phyloP scores from a whole-genome alignment of 2,113 vertebrate genomes.

The Poeciliopsis turrubarensis region DNA sequence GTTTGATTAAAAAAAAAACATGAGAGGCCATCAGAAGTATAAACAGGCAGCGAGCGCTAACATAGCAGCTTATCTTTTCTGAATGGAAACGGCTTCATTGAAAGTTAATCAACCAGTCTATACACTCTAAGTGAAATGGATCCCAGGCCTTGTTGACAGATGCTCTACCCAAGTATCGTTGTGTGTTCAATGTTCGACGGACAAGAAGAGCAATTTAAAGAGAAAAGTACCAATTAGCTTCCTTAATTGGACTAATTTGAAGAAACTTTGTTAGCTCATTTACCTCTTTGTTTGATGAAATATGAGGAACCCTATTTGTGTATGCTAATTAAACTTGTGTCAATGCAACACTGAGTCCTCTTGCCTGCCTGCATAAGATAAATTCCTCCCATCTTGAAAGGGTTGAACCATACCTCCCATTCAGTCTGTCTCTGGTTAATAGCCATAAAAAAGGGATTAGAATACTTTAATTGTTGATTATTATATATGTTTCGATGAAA shows the following conservation, averaged over 20 bases:
- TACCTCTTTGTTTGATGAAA: constrained; percentile 62
- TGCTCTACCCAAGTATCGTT: neutral
- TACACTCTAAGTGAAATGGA: neutral
- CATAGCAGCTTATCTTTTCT: too few relatives aligned
- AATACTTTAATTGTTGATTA: constrained; percentile 49
- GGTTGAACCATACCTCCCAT: constrained; percentile 36
- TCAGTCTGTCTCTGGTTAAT: constrained; percentile 50
- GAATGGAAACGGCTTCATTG: too few relatives aligned
- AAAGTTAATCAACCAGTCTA: too few relatives aligned
- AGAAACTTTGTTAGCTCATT: constrained; percentile 59
- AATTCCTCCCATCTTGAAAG: constrained; percentile 48
- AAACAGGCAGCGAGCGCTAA: too few relatives aligned
- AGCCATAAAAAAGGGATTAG: constrained; percentile 48
- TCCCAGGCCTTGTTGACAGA: neutral
- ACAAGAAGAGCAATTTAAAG: constrained; percentile 4
- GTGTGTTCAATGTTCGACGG: neutral
- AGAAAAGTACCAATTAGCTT: constrained; percentile 39
- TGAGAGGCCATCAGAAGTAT: too few relatives aligned
- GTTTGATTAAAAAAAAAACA: too few relatives aligned
- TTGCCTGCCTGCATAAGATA: constrained; percentile 35
- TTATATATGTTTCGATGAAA: constrained; percentile 25
- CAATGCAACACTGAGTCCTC: constrained; percentile 30
- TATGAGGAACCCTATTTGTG: constrained; percentile 58
- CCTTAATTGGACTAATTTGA: constrained; percentile 63
- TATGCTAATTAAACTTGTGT: constrained; percentile 64